Evolutionary conservation across 2,888 invertebrate species (phyloP).

Genomic region (Athalia cordata): DNA sequence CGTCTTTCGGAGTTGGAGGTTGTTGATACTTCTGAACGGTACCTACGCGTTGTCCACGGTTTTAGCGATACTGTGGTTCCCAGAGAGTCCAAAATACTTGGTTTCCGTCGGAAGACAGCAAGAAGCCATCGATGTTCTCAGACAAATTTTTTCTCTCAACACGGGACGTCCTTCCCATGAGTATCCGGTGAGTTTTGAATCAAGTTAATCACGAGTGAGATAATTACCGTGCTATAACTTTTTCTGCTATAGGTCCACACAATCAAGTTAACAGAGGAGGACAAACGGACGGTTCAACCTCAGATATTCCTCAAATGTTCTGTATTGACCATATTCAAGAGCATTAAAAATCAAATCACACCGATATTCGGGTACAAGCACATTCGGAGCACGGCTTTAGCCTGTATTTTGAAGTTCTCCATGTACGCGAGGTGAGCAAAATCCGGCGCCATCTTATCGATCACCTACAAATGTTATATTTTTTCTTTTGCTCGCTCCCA

Average conservation of each 20-base stretch:
- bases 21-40: conserved; percentile 69
- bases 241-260: background rate
- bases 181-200: conserved; percentile 48
- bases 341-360: background rate
- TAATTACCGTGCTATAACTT: background rate
- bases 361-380: conserved; percentile 13
- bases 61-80: conserved; percentile 61
- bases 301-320: background rate
- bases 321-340: background rate
- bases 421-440: background rate
- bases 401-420: conserved; percentile 8
- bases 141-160: conserved; percentile 53
- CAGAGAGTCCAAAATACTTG: conserved; percentile 72
- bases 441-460: background rate
- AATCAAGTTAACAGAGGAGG: background rate
- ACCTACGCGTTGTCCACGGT: conserved; percentile 68
- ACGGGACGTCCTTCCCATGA: conserved; percentile 36
- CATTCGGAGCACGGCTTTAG: background rate
- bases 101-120: conserved; percentile 63
- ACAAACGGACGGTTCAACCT: background rate
- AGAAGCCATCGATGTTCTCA: conserved; percentile 61
- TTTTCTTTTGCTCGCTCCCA: background rate
- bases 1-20: conserved; percentile 69
- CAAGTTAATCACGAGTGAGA: background rate
- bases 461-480: background rate